Evolutionary conservation across 2,113 vertebrate species (phyloP).

Genomic region (Felis catus): DNA sequence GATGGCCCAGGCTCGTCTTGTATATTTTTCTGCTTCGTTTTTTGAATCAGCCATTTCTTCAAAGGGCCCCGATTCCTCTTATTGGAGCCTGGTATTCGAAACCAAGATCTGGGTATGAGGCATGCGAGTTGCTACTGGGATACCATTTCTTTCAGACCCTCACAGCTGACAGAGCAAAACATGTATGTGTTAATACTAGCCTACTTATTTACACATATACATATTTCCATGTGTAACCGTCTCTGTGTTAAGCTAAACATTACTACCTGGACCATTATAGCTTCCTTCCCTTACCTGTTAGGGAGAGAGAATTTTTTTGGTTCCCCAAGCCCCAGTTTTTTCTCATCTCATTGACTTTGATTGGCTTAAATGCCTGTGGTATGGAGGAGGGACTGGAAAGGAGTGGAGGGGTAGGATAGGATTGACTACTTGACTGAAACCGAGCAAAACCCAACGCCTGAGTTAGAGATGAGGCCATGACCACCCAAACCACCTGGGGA

Average conservation of each 20-base stretch:
- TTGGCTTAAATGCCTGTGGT: slow-evolving; percentile 1
- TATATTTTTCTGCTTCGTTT: background rate
- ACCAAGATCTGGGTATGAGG: background rate
- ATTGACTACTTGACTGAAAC: background rate
- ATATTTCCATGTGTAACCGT: background rate
- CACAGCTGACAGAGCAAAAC: background rate
- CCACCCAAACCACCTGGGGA: background rate
- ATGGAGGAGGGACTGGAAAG: background rate
- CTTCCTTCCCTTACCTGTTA: background rate
- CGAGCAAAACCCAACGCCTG: background rate
- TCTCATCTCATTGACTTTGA: background rate
- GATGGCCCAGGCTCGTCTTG: background rate
- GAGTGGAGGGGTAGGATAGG: background rate
- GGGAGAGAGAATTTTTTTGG: background rate
- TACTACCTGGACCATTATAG: background rate
- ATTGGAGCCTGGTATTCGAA: background rate
- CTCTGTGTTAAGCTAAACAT: background rate
- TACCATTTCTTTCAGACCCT: background rate
- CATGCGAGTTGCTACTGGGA: background rate
- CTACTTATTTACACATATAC: background rate
- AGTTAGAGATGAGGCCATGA: background rate
- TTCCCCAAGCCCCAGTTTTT: background rate
- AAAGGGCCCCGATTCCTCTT: background rate
- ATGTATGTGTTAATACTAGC: background rate
- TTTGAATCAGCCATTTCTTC: background rate